Conservation (phyloP, 2,888 invertebrate genomes). For the Coremacera marginata region DNA sequence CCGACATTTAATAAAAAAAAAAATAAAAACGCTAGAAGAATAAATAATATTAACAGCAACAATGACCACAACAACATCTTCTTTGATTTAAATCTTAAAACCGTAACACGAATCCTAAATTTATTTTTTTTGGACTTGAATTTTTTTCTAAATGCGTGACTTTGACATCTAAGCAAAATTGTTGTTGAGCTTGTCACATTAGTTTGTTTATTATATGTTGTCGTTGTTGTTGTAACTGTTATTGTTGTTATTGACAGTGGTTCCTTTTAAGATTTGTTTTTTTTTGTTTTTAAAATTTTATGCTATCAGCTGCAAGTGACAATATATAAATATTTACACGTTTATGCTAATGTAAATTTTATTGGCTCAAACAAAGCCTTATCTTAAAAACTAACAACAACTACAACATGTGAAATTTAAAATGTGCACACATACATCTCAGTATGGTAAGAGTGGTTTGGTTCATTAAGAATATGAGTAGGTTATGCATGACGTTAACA, state of each 20-base stretch:
- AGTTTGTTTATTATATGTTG: not conserved
- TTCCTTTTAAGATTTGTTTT: not conserved
- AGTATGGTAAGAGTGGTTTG: too few relatives aligned
- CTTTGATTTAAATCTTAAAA: too few relatives aligned
- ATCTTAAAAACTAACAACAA: not conserved
- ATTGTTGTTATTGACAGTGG: slow-evolving; percentile 3
- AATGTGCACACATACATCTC: not conserved
- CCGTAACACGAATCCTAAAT: not conserved
- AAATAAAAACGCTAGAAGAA: not conserved
- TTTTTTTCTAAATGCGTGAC: slow-evolving; percentile 44
- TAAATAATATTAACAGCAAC: not conserved
- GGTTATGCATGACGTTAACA: not conserved
- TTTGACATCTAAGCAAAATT: slow-evolving; percentile 54
- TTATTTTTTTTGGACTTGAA: not conserved
- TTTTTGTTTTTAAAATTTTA: not conserved
- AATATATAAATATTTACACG: slow-evolving; percentile 47
- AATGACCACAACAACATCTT: not conserved
- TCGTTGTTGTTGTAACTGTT: slow-evolving; percentile 4
- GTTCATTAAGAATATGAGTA: not conserved
- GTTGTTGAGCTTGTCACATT: slow-evolving; percentile 29
- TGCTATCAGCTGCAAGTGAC: not conserved
- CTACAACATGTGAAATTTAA: too few relatives aligned
- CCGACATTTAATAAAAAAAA: too few relatives aligned
- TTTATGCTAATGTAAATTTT: slow-evolving; percentile 56
- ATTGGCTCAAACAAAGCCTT: slow-evolving; percentile 41